Evolutionary conservation across 2,888 invertebrate genomes (phyloP), one percentile per base, ranked within the genome.

Genomic region (Apamea crenata): DNA sequence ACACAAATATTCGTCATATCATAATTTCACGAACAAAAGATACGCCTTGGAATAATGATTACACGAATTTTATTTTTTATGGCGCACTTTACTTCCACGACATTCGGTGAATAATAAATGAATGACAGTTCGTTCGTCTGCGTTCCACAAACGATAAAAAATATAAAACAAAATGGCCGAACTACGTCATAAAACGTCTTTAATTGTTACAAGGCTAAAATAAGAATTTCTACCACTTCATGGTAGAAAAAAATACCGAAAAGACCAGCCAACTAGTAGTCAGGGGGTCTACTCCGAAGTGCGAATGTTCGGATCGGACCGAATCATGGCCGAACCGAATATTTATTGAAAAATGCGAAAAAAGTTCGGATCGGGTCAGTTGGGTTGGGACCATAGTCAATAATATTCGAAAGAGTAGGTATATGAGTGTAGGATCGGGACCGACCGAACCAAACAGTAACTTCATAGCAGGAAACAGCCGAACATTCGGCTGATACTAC

Each of bases 1-100:
- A 80, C 90, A 91, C 79, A 87, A 89, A 87, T 89, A 90, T 87
- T 80, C 91, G 93, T 94, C 94, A 95, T 94, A 95, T 93, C 95
- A 94, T 94, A 95, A 89, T 94, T 93, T 89, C 83, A 82, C 90
- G 72, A 87, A 85, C 80, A 80, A 72, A 86, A 89, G 81, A 73
- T 82, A 78, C 90, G 84, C 84, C 81, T 78, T 65, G 40, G 70
- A 67, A 68, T 80, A 73, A 74, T 78, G 77, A 86, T 80, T 78
- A 73, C 84, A 86, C 88, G 16, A 89, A 87, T 79, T 74, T 53
- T 83, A 65, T 53, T 73, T 72, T 86, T 76, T 77, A 77, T 72
- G 77, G 79, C 90, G 89, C 78, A 89, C 87, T 88, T 82, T 77
- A 63, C 82, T 77, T 82, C 83, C 81, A 82, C 78, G 68, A 77